These are phyloP conservation scores for Folsomia candida DNA, from an alignment of 2,888 invertebrate species.

Conservation along the genomic window DNA sequence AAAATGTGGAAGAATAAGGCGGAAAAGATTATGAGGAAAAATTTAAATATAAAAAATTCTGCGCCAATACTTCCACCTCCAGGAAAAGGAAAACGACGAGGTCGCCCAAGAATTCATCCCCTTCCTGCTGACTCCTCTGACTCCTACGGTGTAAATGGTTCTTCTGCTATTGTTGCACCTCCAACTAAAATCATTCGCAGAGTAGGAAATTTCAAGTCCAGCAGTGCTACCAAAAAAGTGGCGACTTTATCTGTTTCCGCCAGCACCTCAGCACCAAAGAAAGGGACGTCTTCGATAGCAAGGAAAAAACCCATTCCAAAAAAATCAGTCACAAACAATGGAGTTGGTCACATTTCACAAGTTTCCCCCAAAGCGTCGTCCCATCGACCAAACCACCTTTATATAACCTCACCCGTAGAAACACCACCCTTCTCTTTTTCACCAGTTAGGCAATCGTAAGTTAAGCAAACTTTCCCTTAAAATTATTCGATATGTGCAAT, in stretches of 20 bases:
- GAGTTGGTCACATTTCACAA: too few species aligned
- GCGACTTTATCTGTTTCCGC: not conserved
- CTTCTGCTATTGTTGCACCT: too few species aligned
- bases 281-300: too few species aligned
- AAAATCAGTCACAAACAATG: not conserved
- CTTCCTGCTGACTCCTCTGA: not conserved
- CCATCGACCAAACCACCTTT: not conserved
- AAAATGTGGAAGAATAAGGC: constrained; percentile 55
- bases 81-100: constrained; percentile 13
- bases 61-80: constrained; percentile 16
- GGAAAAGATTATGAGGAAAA: constrained; percentile 51
- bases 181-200: not conserved
- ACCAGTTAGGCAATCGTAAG: not conserved
- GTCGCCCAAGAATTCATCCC: constrained; percentile 10
- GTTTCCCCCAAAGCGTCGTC: not conserved
- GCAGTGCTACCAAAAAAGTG: not conserved
- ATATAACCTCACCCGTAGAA: not conserved
- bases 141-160: not conserved
- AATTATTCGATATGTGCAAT: too few species aligned
- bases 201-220: not conserved
- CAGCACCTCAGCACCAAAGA: too few species aligned
- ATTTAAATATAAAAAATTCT: constrained; percentile 45
- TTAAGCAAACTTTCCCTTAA: too few species aligned
- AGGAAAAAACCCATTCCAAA: not conserved
- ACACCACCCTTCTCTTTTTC: not conserved